A percentile compares a stretch with the other conserved stretches of the same genome.
phyloP scores from a whole-genome alignment of 2,113 vertebrate species.

The Ammodytes marinus region DNA sequence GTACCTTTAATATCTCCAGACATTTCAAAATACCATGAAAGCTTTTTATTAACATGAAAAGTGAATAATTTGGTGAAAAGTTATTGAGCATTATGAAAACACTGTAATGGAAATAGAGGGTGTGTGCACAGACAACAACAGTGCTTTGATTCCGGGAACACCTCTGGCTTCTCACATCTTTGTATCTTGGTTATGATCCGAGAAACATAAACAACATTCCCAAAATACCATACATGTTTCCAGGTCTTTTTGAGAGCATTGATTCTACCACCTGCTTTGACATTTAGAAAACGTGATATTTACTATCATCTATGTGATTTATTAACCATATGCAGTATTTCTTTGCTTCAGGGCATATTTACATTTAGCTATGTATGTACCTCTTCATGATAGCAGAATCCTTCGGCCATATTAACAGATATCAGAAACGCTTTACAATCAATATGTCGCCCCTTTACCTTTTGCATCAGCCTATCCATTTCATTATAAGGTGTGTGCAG shows the following conservation, averaged over 20 bases:
- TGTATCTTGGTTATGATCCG: constrained; percentile 38
- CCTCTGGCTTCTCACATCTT: constrained; percentile 42
- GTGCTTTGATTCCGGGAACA: constrained; percentile 43
- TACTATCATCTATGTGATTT: constrained; percentile 2
- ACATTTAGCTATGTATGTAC: constrained; percentile 36
- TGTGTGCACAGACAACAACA: constrained; percentile 29
- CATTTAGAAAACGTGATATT: constrained; percentile 14
- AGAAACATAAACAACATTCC: constrained; percentile 35
- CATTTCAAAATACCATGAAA: constrained; percentile 6
- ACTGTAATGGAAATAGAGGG: constrained; percentile 30
- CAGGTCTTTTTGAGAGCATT: constrained; percentile 29
- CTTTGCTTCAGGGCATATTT: constrained; percentile 1
- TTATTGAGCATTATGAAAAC: constrained; percentile 32
- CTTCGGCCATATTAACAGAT: constrained; percentile 47
- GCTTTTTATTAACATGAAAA: neutral
- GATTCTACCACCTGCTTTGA: constrained; percentile 10
- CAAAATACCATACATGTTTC: constrained; percentile 42
- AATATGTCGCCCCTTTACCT: constrained; percentile 63
- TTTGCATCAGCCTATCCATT: constrained; percentile 66
- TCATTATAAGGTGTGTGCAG: constrained; percentile 83
- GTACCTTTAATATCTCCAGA: neutral
- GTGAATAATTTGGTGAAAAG: constrained; percentile 3
- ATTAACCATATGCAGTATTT: constrained; percentile 1
- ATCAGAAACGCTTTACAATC: constrained; percentile 69
- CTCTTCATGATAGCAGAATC: constrained; percentile 42